phyloP scores from a whole-genome alignment of 2,888 invertebrate species.

The Scelioninae gen. 1 region DNA sequence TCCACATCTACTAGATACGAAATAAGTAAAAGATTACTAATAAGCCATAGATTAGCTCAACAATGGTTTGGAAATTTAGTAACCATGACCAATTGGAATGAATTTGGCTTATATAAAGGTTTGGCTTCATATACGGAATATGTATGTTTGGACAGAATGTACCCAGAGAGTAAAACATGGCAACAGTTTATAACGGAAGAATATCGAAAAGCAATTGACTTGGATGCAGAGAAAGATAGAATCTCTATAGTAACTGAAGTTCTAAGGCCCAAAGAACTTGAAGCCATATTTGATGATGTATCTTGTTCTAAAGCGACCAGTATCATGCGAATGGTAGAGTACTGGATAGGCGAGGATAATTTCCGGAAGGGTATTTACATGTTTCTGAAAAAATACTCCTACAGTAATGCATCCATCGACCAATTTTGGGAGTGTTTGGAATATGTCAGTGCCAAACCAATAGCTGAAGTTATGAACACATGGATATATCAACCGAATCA shows the following conservation, averaged over 20 bases:
- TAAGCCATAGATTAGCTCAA: constrained; percentile 97
- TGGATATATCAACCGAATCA: constrained; percentile 99
- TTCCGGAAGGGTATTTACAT: constrained; percentile 96
- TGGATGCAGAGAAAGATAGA: constrained; percentile 95
- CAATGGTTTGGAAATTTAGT: constrained; percentile 99
- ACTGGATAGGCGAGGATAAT: constrained; percentile 96
- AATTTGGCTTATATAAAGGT: constrained; percentile 98
- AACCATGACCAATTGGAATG: constrained; percentile 99
- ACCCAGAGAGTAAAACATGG: constrained; percentile 98
- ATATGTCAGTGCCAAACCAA: constrained; percentile 94
- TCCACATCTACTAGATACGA: constrained; percentile 94
- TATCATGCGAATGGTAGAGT: constrained; percentile 96
- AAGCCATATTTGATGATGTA: constrained; percentile 98
- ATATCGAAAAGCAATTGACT: constrained; percentile 92
- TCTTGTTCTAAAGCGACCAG: constrained; percentile 98
- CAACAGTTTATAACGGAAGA: constrained; percentile 97
- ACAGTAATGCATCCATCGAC: constrained; percentile 95
- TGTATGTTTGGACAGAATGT: constrained; percentile 95
- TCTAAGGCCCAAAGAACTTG: constrained; percentile 96
- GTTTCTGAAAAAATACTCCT: constrained; percentile 93
- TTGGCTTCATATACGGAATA: constrained; percentile 98
- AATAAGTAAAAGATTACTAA: constrained; percentile 94
- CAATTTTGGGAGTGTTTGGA: constrained; percentile 96
- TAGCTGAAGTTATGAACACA: constrained; percentile 90
- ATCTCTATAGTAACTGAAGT: constrained; percentile 98